Evolutionary conservation across 2,797 vertebrate genomes (phyloP), one percentile per base, ranked within the genome.

Genomic region (Myoxocephalus aenaeus): DNA sequence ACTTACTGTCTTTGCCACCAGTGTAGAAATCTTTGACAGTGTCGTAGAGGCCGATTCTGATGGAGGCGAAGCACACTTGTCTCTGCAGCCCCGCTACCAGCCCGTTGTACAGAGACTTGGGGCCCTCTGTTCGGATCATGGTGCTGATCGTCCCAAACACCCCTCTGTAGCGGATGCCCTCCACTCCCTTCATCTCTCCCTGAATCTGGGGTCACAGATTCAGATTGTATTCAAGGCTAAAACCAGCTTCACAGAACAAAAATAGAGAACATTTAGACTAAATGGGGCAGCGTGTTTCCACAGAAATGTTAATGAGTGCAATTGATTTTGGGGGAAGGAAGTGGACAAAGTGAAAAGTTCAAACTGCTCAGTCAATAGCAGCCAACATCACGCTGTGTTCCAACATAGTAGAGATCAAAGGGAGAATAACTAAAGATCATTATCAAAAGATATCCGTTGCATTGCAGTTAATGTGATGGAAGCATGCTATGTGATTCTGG

Each of bases 1-100:
- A 92, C 96, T 94, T 87, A 97, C 97, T 92, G 42, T 96, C 95
- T 85, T 86, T 93, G n/a, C 95, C 95, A 1, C 94, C 86, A 0
- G 93, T 94, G 95, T 96, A 97, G 84, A 96, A 96, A 36, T 93
- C 92, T 85, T 94, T 96, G 40, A 96, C 95, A 0, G 90, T 95
- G 89, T 98, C 96, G 0, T 97, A 98, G 75, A 97, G 94, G 64
- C 96, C 96, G 0, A 97, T 97, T 64, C 96, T 87, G 74, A 97
- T 90, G 1, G 97, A 97, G 20, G 96, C 95, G 1, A 96, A 97
- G 91, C 96, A 96, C 90, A 96, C 40, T 56, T 98, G 97, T 71
- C 96, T 93, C 92, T 98, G 96, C 3, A 97, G 93, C 4, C 97
- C 96, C 0, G 97, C 96, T 0, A 97, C 93, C 80, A 97, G 92